Evolutionary conservation across 2,888 invertebrate species (phyloP).

Genomic region (Xylocampa areola): DNA sequence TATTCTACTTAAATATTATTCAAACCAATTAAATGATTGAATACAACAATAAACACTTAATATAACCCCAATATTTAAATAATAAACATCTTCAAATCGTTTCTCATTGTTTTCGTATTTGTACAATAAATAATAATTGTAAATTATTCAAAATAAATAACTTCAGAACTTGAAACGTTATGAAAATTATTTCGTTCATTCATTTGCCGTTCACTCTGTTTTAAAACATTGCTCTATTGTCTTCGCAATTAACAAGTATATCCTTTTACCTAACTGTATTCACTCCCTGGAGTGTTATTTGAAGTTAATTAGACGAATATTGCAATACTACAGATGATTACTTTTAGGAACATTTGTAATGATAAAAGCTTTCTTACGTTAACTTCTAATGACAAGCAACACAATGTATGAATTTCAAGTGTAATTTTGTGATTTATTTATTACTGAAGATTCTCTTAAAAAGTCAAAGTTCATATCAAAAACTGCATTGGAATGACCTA

Average conservation of each 20-base stretch:
- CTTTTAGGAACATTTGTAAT: conserved; percentile 10
- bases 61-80: conserved; percentile 9
- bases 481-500: no score
- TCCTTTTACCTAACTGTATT: not conserved
- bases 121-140: conserved; percentile 9
- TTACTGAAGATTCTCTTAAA: no score
- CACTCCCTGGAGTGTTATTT: conserved; percentile 15
- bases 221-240: not conserved
- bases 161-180: not conserved
- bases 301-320: conserved; percentile 12
- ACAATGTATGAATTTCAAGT: no score
- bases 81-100: conserved; percentile 45
- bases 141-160: conserved; percentile 30
- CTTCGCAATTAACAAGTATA: not conserved
- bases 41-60: conserved; percentile 34
- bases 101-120: conserved; percentile 23
- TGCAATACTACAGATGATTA: not conserved
- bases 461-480: no score
- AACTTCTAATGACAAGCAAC: no score
- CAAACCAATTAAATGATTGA: conserved; percentile 28
- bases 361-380: conserved; percentile 1
- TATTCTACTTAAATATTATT: conserved; percentile 8
- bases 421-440: no score
- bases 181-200: conserved; percentile 1
- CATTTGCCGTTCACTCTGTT: not conserved